Percentiles rank a stretch among this genome's conserved stretches.
These are phyloP conservation scores for Acanthopagrus latus DNA, from an alignment of 2,797 vertebrate genomes.

Conservation along the genomic window DNA sequence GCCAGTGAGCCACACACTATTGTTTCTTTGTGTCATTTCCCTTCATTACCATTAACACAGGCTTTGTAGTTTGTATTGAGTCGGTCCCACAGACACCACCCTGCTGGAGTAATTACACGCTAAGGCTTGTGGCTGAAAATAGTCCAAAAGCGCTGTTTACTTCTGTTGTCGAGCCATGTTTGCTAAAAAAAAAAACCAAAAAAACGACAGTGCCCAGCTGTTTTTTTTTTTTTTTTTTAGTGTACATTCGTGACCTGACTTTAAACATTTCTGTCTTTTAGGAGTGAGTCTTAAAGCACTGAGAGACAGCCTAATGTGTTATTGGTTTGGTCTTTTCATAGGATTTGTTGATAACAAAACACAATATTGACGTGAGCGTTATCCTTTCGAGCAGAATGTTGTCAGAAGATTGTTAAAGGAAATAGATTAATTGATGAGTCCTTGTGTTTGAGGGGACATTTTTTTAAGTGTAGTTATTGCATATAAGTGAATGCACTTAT, in stretches of 20 bases:
- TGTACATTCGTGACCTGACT: not conserved
- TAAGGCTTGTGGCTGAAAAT: constrained; percentile 23
- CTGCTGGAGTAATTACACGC: constrained; percentile 36
- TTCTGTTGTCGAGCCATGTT: constrained; percentile 25
- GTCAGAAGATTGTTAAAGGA: constrained; percentile 13
- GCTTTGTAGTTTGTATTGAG: constrained; percentile 43
- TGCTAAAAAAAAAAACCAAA: too few species aligned
- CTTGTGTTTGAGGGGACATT: not conserved
- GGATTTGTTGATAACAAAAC: constrained; percentile 22
- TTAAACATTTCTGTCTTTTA: constrained; percentile 5
- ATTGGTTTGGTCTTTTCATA: constrained; percentile 10
- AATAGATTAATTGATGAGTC: constrained; percentile 13
- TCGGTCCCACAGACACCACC: constrained; percentile 12
- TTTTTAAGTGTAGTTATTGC: constrained; percentile 3
- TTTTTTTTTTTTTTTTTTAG: too few species aligned
- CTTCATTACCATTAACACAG: constrained; percentile 22
- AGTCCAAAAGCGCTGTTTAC: not conserved
- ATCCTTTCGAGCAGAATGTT: constrained; percentile 17
- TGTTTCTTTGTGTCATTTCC: constrained; percentile 22
- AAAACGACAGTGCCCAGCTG: constrained; percentile 12
- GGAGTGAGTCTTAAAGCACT: not conserved
- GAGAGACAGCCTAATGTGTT: not conserved
- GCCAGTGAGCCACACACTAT: constrained; percentile 6
- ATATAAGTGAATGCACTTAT: not conserved
- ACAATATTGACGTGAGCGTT: constrained; percentile 5